phyloP scores from a whole-genome alignment of 2,797 vertebrate species.

The Brotula barbata region DNA sequence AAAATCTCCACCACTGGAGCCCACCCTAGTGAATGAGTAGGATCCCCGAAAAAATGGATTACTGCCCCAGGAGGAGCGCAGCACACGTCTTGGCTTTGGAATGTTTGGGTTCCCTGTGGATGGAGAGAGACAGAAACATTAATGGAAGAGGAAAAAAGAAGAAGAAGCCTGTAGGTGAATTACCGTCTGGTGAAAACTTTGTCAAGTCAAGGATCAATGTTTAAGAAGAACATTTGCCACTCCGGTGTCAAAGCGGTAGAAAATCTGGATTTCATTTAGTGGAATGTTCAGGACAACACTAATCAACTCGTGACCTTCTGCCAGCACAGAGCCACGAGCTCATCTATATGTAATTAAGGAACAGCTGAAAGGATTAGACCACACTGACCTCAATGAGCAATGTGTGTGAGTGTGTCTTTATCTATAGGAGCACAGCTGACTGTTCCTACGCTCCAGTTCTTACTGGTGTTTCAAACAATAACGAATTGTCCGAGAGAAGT shows the following conservation, averaged over 20 bases:
- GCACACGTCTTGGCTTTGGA: conserved; percentile 93
- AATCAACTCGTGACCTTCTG: conserved; percentile 47
- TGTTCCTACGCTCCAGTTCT: conserved; percentile 52
- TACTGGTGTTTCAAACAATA: background rate
- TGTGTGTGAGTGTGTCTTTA: conserved; percentile 12
- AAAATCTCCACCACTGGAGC: conserved; percentile 92
- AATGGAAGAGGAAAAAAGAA: background rate
- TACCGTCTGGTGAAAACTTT: background rate
- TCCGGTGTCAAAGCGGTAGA: background rate
- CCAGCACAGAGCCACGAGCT: conserved; percentile 36
- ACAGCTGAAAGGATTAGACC: conserved; percentile 65
- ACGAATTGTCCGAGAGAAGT: too few species aligned
- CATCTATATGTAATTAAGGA: conserved; percentile 60
- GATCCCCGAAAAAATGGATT: conserved; percentile 93
- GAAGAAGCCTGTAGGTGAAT: background rate
- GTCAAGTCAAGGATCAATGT: background rate
- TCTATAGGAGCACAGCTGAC: conserved; percentile 42
- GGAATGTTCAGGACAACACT: conserved; percentile 34
- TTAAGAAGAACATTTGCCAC: too few species aligned
- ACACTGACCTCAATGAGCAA: conserved; percentile 59
- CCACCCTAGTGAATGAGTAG: conserved; percentile 97
- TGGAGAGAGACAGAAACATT: background rate
- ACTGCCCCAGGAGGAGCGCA: conserved; percentile 97
- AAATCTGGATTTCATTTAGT: conserved; percentile 10
- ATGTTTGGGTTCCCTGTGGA: conserved; percentile 93